These are phyloP conservation scores for Aplodontia rufa DNA, from an alignment of 2,113 vertebrate genomes.

Conservation along the genomic window DNA sequence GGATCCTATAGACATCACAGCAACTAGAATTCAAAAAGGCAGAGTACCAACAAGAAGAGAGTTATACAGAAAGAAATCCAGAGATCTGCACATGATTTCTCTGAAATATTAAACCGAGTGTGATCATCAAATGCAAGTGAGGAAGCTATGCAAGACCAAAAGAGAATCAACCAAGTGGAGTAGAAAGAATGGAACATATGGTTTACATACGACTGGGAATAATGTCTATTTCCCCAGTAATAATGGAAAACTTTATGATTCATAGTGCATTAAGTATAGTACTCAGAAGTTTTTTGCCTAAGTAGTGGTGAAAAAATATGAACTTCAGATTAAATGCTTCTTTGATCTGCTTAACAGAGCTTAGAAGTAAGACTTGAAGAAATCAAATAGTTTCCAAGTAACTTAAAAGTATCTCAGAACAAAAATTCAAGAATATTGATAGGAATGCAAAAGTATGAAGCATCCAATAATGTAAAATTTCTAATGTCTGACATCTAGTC, in stretches of 20 bases:
- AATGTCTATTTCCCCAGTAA: neutral
- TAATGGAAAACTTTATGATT: neutral
- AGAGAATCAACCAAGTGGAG: neutral
- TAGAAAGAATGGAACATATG: neutral
- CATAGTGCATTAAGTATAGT: neutral
- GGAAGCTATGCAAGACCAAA: neutral
- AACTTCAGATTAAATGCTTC: neutral
- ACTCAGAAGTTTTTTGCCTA: neutral
- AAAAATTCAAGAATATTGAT: constrained; percentile 24
- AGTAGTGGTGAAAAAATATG: neutral
- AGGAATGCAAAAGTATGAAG: constrained; percentile 4
- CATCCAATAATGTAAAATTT: neutral
- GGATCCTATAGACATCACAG: neutral
- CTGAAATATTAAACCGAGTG: neutral
- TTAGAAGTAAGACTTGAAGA: neutral
- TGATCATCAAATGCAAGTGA: neutral
- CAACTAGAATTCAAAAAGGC: neutral
- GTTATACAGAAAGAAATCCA: neutral
- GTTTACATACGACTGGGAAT: neutral
- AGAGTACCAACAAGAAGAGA: neutral
- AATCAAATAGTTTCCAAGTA: constrained; percentile 2
- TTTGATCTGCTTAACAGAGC: neutral
- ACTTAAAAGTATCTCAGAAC: neutral
- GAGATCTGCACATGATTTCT: neutral
- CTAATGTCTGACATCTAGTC: neutral